Evolutionary conservation across 2,888 invertebrate species (phyloP).

Genomic region (Acleris sparsana): DNA sequence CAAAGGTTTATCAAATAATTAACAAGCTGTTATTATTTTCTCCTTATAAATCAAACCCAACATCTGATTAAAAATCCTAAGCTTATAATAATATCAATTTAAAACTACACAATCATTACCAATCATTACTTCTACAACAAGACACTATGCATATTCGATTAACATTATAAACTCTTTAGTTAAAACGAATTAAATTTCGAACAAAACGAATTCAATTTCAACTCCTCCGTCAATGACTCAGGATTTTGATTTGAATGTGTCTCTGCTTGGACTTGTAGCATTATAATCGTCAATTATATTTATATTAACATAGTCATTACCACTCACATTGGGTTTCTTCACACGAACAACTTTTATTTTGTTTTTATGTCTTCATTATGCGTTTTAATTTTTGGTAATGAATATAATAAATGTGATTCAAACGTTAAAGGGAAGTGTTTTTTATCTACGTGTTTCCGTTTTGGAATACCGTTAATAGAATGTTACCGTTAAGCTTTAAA

Average conservation of each 20-base stretch:
- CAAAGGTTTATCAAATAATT: not conserved
- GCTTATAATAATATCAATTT: slow-evolving; percentile 12
- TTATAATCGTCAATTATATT: not conserved
- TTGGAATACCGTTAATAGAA: not conserved
- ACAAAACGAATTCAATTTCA: not conserved
- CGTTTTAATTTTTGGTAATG: slow-evolving; percentile 26
- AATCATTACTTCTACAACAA: slow-evolving; percentile 21
- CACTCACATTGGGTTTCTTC: slow-evolving; percentile 26
- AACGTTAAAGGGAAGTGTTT: slow-evolving; percentile 17
- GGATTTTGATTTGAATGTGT: not conserved
- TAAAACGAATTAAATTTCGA: not conserved
- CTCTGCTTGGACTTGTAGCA: not conserved
- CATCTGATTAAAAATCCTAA: slow-evolving; percentile 21
- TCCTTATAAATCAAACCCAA: slow-evolving; percentile 14
- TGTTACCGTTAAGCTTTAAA: too few relatives aligned
- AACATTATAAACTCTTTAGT: slow-evolving; percentile 17
- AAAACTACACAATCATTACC: slow-evolving; percentile 21
- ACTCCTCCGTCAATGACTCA: too few relatives aligned
- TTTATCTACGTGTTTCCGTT: slow-evolving; percentile 17
- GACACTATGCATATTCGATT: slow-evolving; percentile 21
- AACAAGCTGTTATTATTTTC: not conserved
- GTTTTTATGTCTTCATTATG: slow-evolving; percentile 35
- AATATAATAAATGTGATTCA: slow-evolving; percentile 22
- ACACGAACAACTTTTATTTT: slow-evolving; percentile 32
- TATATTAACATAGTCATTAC: slow-evolving; percentile 28